A percentile compares a stretch with the other conserved stretches of the same genome.
phyloP scores from a whole-genome alignment of 1,140 invertebrate species.

The Limonius californicus region DNA sequence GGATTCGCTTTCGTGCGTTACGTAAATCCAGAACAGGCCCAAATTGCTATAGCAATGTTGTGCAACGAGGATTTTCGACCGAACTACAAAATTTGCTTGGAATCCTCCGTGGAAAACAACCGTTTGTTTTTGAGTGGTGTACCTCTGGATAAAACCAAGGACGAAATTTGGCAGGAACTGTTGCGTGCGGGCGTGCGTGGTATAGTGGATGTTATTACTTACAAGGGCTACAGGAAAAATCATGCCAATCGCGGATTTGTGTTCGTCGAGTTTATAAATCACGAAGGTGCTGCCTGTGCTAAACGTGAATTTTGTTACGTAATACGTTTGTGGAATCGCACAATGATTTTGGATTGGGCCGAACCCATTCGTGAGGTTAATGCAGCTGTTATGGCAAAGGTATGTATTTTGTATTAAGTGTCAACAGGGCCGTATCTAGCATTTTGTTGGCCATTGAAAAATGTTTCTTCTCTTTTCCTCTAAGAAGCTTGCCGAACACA shows the following conservation, averaged over 20 bases:
- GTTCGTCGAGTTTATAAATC: slow-evolving; percentile 82
- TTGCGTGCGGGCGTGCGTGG: slow-evolving; percentile 54
- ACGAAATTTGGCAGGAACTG: slow-evolving; percentile 68
- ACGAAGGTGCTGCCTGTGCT: slow-evolving; percentile 77
- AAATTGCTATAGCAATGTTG: slow-evolving; percentile 55
- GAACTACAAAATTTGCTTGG: slow-evolving; percentile 66
- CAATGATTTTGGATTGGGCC: slow-evolving; percentile 83
- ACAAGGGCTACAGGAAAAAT: slow-evolving; percentile 61
- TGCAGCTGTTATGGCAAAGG: slow-evolving; percentile 22
- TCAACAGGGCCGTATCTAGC: no score
- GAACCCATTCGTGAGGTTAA: slow-evolving; percentile 69
- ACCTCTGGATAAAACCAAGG: slow-evolving; percentile 63
- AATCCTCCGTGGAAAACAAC: slow-evolving; percentile 79
- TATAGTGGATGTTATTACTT: slow-evolving; percentile 71
- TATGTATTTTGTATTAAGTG: no score
- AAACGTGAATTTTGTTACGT: slow-evolving; percentile 70
- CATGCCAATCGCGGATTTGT: slow-evolving; percentile 76
- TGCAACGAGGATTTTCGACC: slow-evolving; percentile 68
- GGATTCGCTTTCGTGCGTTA: slow-evolving; percentile 64
- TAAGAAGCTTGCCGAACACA: no score
- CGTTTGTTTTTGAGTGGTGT: slow-evolving; percentile 81
- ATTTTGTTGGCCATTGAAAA: no score
- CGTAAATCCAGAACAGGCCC: slow-evolving; percentile 38
- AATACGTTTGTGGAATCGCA: slow-evolving; percentile 64
- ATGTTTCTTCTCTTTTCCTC: no score